Base-by-base conservation (phyloP, 2,113 vertebrate genomes). In the Xenus cinereus region DNA sequence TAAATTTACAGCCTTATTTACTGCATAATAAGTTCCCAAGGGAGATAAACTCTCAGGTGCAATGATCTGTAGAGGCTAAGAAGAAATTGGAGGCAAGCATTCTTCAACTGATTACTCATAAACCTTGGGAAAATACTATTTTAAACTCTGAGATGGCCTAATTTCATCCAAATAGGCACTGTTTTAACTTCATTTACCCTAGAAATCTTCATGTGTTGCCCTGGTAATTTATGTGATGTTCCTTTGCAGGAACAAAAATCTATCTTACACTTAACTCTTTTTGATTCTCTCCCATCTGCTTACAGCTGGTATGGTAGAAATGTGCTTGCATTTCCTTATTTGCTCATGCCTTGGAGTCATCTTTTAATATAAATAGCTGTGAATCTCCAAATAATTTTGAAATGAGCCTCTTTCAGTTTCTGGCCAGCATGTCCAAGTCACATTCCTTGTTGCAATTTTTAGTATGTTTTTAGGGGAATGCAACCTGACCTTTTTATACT, bases 1-100 rank as follows among this genome's bases (percentile, higher is more conserved):
- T 91, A 84, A 86, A 96, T 95, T 90, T 89, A 51, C 83, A 89
- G 76, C 91, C 43, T 91, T 94, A 92, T 95, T 96, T 95, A 67
- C 91, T 64, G 86, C 86, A 28, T 94, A 92, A 89, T 94, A 84
- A 89, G 76, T 32, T 95, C 87, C 84, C 93, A 14, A 30, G 86
- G 84, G 94, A 95, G 51, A 26, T 35, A 17, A 71, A 32, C 51
- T 84, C 89, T 86, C 56, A 75, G 69, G 80, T 81, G 84, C 83
- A 78, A 27, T 74, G 84, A 94, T 84, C 84, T 46, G 0, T 51
- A 41, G 84, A 84, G 51, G 41, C 81, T 83, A 37, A 71, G 84
- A 17, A 89, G 81, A 73, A 87, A 97, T 24, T 71, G 90, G 72
- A 93, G 79, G 68, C 79, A 68, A 72, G 74, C 9, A 4, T 81